phyloP scores from a whole-genome alignment of 2,797 vertebrate species.

The Triplophysa bombifrons region DNA sequence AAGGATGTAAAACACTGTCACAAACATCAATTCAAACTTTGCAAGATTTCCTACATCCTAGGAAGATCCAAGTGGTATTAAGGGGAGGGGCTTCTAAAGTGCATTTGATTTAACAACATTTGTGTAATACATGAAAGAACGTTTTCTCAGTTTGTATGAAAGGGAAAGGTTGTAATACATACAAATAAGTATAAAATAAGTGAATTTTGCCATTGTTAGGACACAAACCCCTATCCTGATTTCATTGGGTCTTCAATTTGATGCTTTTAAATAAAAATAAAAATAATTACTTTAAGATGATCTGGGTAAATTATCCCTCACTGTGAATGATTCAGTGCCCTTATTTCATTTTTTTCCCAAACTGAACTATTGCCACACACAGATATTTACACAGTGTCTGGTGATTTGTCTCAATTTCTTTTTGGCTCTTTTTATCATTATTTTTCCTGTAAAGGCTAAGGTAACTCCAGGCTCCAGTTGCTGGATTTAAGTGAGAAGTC shows the following conservation, averaged over 20 bases:
- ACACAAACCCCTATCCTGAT: neutral
- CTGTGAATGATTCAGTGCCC: constrained; percentile 6
- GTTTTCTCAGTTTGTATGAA: neutral
- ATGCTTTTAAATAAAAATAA: neutral
- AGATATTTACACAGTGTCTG: neutral
- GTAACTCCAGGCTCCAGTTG: constrained; percentile 20
- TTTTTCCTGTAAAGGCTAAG: neutral
- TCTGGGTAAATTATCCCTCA: constrained; percentile 2
- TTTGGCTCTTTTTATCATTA: neutral
- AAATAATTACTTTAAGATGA: constrained; percentile 8
- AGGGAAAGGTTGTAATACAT: neutral
- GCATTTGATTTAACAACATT: neutral
- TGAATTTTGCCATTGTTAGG: neutral
- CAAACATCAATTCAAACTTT: neutral
- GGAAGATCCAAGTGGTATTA: neutral
- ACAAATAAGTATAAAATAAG: neutral
- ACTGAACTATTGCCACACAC: neutral
- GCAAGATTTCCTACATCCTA: neutral
- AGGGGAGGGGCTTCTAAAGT: neutral
- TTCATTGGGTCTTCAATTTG: neutral
- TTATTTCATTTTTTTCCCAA: neutral
- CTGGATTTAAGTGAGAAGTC: constrained; percentile 40
- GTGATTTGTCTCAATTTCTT: neutral
- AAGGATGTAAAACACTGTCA: constrained; percentile 2
- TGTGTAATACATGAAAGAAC: neutral